Evolutionary conservation across 2,797 vertebrate genomes (phyloP), one percentile per base, ranked within the genome.

Genomic region (Myoxocephalus aenaeus): DNA sequence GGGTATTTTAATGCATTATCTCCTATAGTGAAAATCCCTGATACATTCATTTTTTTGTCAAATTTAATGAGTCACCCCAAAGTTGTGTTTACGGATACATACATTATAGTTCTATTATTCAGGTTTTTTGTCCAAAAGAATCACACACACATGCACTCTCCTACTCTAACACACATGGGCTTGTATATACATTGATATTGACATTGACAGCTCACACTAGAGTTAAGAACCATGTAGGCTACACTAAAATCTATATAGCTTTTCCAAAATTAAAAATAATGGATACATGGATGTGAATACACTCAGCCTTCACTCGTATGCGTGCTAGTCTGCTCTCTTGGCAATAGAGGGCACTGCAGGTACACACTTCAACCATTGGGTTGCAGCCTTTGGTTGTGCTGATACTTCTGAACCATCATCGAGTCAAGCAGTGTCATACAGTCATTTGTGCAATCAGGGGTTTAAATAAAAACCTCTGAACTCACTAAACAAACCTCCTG

Each of bases 311-410:
- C 22, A 27, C 51, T 54, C 53, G 3, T 15, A 54, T 4, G 63
- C 1, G 13, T 71, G 75, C 70, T 70, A 27, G n/a, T 83, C 63
- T 75, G 20, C 7, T n/a, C 12, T 79, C 1, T 56, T 8, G 40
- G 1, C 93, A 88, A 80, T 75, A 93, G 93, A 89, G 90, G 91
- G 92, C 90, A 84, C 85, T 89, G 73, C 75, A 90, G 72, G 70
- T 80, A 86, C 46, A 88, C 70, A 48, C 29, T 82, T 89, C 20
- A 58, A 9, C 44, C 40, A 7, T 1, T 3, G 27, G 42, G 42
- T 42, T 44, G 4, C 62, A 22, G 22, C 20, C 4, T 44, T 69
- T 65, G 32, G 5, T 9, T 25, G 14, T 66, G 18, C 32, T 56
- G 18, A 65, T 56, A 12, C 74, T 51, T 57, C 13, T 65, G 72